Evolutionary conservation across 2,797 vertebrate genomes (phyloP).

Genomic region (Lerista edwardsae): DNA sequence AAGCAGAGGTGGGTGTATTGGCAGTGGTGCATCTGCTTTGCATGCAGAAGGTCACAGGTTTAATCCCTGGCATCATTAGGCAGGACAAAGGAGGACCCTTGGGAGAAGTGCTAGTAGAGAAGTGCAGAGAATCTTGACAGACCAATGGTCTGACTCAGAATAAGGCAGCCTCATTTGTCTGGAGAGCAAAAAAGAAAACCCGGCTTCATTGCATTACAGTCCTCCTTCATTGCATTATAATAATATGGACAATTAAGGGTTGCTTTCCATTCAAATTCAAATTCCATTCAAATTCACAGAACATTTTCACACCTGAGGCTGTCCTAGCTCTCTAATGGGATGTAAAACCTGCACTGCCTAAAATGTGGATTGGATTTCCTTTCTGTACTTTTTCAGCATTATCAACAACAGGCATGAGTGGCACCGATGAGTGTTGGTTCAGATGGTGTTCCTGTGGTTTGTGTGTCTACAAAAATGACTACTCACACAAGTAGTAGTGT

Average conservation of each 20-base stretch:
- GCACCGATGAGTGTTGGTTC: neutral
- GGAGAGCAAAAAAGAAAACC: neutral
- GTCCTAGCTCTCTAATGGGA: neutral
- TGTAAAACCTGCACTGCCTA: neutral
- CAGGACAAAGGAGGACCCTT: no score
- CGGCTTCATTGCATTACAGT: neutral
- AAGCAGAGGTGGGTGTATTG: no score
- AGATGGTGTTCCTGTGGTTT: neutral
- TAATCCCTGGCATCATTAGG: no score
- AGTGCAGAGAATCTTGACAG: no score
- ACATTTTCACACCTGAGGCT: neutral
- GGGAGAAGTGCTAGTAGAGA: no score
- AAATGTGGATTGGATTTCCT: neutral
- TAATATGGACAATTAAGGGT: neutral
- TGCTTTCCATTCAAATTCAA: neutral
- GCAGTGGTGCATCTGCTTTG: no score
- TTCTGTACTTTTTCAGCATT: neutral
- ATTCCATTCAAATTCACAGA: neutral
- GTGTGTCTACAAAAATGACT: neutral
- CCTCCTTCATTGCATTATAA: neutral
- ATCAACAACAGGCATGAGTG: neutral
- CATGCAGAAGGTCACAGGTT: no score
- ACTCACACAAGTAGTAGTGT: no score
- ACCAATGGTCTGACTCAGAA: no score
- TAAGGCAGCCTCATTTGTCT: no score